Percentiles rank a stretch among this genome's conserved stretches.
phyloP scores from a whole-genome alignment of 2,113 vertebrate species.

The Hydrolagus affinis region DNA sequence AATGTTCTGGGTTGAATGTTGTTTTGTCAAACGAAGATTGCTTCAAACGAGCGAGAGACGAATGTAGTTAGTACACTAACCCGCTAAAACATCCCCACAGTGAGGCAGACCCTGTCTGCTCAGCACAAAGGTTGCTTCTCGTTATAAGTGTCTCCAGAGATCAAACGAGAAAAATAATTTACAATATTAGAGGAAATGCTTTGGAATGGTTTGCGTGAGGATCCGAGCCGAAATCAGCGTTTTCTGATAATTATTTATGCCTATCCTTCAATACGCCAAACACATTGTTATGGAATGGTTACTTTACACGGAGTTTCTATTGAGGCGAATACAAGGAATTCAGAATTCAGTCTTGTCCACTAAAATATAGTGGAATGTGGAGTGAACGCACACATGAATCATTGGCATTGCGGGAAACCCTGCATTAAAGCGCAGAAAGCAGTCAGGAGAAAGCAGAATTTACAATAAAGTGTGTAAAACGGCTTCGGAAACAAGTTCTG shows the following conservation, averaged over 20 bases:
- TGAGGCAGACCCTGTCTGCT: background rate
- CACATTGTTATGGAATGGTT: no score
- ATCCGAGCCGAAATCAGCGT: background rate
- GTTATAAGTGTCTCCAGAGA: background rate
- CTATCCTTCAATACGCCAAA: background rate
- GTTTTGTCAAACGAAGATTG: background rate
- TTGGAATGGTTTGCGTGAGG: background rate
- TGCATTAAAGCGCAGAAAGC: background rate
- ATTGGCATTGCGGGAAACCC: background rate
- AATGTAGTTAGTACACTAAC: background rate
- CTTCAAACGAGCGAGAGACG: background rate
- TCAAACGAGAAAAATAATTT: constrained; percentile 21
- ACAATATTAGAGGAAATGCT: background rate
- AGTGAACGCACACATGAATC: background rate
- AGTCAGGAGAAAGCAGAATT: background rate
- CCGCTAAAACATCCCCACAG: background rate
- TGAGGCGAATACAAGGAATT: background rate
- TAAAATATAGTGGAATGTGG: background rate
- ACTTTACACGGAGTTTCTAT: background rate
- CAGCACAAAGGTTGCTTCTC: background rate
- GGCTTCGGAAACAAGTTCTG: constrained; percentile 7
- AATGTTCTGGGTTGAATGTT: background rate
- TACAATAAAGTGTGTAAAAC: background rate
- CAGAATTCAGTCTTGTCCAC: background rate
- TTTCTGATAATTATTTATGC: background rate